Evolutionary conservation across 2,113 vertebrate species (phyloP), one percentile per base, ranked within the genome.

Genomic region (Cochlearius cochlearius): DNA sequence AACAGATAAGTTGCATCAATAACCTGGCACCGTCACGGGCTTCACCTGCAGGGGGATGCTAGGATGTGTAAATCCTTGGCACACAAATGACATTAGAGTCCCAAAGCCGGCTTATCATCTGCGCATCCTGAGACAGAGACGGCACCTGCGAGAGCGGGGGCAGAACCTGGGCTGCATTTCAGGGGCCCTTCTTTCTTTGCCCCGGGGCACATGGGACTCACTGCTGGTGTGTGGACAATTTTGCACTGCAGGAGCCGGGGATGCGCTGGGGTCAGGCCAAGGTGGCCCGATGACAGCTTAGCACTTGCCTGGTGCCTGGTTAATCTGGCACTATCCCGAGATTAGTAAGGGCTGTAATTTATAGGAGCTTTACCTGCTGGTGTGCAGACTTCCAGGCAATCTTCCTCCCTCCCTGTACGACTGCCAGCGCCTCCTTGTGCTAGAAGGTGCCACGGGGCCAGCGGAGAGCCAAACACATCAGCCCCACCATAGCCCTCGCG

Each of bases 191-290:
- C 41, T 43, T 43, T 43, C 41, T 18, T 38, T 27, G 29, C 16
- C 0, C 14, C 4, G 1, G 6, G 62, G 23, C 4, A 52, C 29
- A 5, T 0, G 3, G 38, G 41, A 45, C 49, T 72, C 5, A 0
- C 19, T 19, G 41, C 6, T 12, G 15, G 15, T 2, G 2, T 3
- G 25, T 15, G n/a, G 36, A 39, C 12, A 5, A 1, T 6, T 72
- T 20, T 60, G 22, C 41, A 23, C 68, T 32, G 11, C 11, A 16
- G 47, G 43, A 86, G n/a, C 66, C n/a, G 62, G 11, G 6, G 27
- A 56, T 82, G 63, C 39, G 50, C 49, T 12, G 10, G n/a, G 84
- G 23, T 29, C 58, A 74, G 64, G 26, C 52, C 69, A 68, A 74
- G 10, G 9, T 53, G 52, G 45, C 32, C 50, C 2, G 1, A 4